Conservation (phyloP, 30 jellyfish, hydroid and myxozoan genomes). For the Aurelia sp. region DNA sequence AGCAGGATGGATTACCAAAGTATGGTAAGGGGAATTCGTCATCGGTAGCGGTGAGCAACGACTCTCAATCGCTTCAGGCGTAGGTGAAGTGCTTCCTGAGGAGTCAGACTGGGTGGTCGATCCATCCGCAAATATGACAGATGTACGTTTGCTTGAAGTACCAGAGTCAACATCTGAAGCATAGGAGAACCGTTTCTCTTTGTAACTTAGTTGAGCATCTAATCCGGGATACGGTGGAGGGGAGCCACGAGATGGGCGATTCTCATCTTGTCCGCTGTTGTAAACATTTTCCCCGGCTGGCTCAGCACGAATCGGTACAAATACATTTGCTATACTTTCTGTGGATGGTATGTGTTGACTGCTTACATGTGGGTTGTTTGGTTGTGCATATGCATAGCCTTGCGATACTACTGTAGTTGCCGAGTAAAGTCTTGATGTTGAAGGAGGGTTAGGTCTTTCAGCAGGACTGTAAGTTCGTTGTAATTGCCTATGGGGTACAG, state of each 20-base stretch:
- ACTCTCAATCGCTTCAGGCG: constrained; percentile 90
- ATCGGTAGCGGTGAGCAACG: constrained; percentile 98
- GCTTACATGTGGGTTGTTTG: constrained; percentile 3
- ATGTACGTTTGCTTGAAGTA: constrained; percentile 74
- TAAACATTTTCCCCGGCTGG: constrained; percentile 16
- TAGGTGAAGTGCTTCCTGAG: constrained; percentile 93
- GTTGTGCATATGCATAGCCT: constrained; percentile 3
- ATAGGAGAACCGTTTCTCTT: constrained; percentile 77
- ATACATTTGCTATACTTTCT: constrained; percentile 46
- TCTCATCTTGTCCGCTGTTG: constrained; percentile 46
- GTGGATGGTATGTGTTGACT: constrained; percentile 3
- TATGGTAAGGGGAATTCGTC: constrained; percentile 87
- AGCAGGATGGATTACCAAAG: constrained; percentile 77
- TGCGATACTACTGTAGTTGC: constrained; percentile 29
- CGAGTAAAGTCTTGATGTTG: constrained; percentile 4
- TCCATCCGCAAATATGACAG: constrained; percentile 74
- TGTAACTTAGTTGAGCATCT: constrained; percentile 35
- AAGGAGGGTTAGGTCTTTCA: constrained; percentile 32
- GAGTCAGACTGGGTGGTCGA: constrained; percentile 85
- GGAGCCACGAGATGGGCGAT: constrained; percentile 38
- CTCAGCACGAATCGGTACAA: constrained; percentile 64
- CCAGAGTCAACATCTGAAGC: constrained; percentile 89
- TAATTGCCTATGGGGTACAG: constrained; percentile 45
- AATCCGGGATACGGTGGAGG: constrained; percentile 77
- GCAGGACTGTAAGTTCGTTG: constrained; percentile 66